Conservation (phyloP, 2,888 invertebrate species). For the Corythucha ciliata region DNA sequence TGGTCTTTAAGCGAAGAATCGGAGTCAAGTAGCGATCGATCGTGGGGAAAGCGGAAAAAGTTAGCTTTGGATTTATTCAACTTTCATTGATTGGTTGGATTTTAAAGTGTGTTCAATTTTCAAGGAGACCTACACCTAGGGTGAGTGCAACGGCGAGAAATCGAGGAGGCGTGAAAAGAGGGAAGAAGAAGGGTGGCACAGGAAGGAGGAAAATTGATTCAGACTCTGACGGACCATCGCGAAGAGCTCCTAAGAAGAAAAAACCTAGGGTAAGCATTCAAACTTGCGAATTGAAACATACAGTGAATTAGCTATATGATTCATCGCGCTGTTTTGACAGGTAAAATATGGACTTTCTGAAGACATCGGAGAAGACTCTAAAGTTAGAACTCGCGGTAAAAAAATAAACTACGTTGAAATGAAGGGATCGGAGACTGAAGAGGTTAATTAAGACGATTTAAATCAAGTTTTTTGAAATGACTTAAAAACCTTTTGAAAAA, state of each 20-base stretch:
- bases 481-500: neutral
- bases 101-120: neutral
- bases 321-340: too few species aligned
- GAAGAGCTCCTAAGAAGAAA: too few species aligned
- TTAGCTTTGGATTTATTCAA: constrained; percentile 21
- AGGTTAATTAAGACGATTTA: constrained; percentile 45
- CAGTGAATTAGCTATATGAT: too few species aligned
- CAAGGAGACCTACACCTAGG: neutral
- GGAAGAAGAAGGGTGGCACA: too few species aligned
- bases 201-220: too few species aligned
- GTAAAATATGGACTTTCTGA: constrained; percentile 21
- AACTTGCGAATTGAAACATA: too few species aligned
- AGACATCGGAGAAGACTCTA: constrained; percentile 50
- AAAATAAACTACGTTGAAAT: constrained; percentile 70
- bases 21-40: constrained; percentile 37
- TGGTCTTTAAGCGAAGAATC: constrained; percentile 51
- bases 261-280: too few species aligned
- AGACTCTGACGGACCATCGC: too few species aligned
- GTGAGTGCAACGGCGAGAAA: neutral
- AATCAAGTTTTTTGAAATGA: neutral
- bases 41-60: constrained; percentile 30
- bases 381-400: constrained; percentile 60
- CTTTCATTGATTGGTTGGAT: too few species aligned
- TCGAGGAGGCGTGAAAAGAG: too few species aligned
- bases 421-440: constrained; percentile 64